Conservation (phyloP, 2,888 invertebrate genomes). For the Lordiphosa andalusiaca region DNA sequence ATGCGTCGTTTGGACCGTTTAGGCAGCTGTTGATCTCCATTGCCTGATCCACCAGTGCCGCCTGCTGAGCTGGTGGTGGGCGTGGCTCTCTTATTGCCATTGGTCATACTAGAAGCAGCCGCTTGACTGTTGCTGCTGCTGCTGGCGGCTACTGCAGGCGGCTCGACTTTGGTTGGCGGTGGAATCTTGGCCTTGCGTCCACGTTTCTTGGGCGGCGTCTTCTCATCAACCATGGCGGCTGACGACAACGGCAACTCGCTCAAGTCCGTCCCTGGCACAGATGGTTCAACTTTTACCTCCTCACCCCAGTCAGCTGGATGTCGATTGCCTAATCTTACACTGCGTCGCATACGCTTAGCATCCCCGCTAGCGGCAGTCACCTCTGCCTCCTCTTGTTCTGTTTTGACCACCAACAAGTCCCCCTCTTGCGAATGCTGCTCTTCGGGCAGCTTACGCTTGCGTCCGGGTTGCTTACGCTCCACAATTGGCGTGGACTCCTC, state of each 20-base stretch:
- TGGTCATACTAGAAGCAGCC: constrained; percentile 29
- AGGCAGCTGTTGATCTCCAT: constrained; percentile 47
- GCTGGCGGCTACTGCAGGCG: constrained; percentile 4
- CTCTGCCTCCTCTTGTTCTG: constrained; percentile 51
- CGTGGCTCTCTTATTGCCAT: constrained; percentile 46
- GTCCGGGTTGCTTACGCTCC: constrained; percentile 62
- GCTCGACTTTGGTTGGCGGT: constrained; percentile 11
- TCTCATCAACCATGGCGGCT: constrained; percentile 54
- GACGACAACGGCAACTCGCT: not conserved
- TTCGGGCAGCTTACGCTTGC: constrained; percentile 58
- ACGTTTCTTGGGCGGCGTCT: constrained; percentile 78
- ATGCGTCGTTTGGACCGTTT: constrained; percentile 83
- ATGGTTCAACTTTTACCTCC: constrained; percentile 59
- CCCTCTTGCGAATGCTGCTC: constrained; percentile 38
- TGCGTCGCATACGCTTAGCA: constrained; percentile 73
- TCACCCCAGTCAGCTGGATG: constrained; percentile 49
- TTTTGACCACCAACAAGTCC: constrained; percentile 47
- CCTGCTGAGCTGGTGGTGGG: not conserved
- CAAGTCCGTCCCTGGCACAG: constrained; percentile 1
- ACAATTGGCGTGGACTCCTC: constrained; percentile 20
- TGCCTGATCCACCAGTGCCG: constrained; percentile 10
- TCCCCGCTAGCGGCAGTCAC: constrained; percentile 42
- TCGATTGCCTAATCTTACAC: constrained; percentile 77
- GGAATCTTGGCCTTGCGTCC: constrained; percentile 77
- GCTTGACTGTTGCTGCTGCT: constrained; percentile 15